Conservation (phyloP, 2,888 invertebrate genomes). For the Meiosimyza platycephala region DNA sequence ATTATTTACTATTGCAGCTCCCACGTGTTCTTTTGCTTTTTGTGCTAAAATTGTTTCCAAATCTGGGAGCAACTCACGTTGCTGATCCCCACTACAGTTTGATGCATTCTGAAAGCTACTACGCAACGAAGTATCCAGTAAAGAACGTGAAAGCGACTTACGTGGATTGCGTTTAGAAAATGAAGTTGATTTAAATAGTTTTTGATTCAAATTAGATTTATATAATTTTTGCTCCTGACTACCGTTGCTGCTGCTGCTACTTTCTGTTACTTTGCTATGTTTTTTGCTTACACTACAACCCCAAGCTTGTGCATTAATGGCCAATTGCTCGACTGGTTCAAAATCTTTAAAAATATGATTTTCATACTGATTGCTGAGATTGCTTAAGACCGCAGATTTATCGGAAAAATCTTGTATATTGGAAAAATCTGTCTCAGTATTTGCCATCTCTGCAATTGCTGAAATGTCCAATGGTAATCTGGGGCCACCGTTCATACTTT, state of each 20-base stretch:
- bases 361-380: slow-evolving; percentile 48
- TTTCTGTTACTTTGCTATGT: slow-evolving; percentile 46
- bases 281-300: slow-evolving; percentile 62
- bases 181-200: slow-evolving; percentile 75
- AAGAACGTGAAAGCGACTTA: slow-evolving; percentile 70
- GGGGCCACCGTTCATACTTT: slow-evolving; percentile 50
- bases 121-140: slow-evolving; percentile 40
- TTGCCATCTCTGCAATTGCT: slow-evolving; percentile 28
- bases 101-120: slow-evolving; percentile 25
- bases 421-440: slow-evolving; percentile 44
- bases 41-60: slow-evolving; percentile 65
- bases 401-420: slow-evolving; percentile 52
- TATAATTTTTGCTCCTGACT: slow-evolving; percentile 37
- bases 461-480: slow-evolving; percentile 56
- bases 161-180: slow-evolving; percentile 82
- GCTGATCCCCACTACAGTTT: background rate
- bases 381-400: slow-evolving; percentile 34
- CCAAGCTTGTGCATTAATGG: slow-evolving; percentile 69
- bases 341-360: slow-evolving; percentile 57
- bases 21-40: slow-evolving; percentile 57
- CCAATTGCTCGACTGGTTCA: slow-evolving; percentile 54
- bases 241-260: slow-evolving; percentile 47
- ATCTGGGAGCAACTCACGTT: slow-evolving; percentile 58
- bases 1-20: slow-evolving; percentile 45
- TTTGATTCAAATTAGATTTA: slow-evolving; percentile 69